Evolutionary conservation across 64 coral and sea anemone genomes (phyloP).

Genomic region (Montipora efflorescens): DNA sequence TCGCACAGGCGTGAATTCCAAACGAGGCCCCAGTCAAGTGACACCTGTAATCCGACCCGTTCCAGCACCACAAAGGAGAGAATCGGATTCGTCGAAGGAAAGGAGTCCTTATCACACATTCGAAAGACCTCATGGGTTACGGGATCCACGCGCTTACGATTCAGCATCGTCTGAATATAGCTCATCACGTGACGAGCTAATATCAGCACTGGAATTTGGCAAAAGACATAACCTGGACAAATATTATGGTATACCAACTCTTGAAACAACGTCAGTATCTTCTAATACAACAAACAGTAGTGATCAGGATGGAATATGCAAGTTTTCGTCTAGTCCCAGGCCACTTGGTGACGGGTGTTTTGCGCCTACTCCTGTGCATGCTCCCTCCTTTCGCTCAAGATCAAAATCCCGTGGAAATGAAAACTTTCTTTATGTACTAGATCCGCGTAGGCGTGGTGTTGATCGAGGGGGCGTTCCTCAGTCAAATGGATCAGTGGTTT

Average conservation of each 20-base stretch:
- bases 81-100: constrained; percentile 74
- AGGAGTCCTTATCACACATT: constrained; percentile 69
- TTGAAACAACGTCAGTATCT: constrained; percentile 95
- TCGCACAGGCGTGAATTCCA: constrained; percentile 50
- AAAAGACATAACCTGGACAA: constrained; percentile 96
- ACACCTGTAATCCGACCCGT: constrained; percentile 7
- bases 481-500: constrained; percentile 26
- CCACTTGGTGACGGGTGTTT: constrained; percentile 69
- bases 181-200: constrained; percentile 99
- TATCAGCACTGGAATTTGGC: constrained; percentile 93
- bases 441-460: constrained; percentile 70
- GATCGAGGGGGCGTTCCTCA: constrained; percentile 29
- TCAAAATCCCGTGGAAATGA: constrained; percentile 86
- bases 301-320: constrained; percentile 98
- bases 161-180: constrained; percentile 99
- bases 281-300: constrained; percentile 96
- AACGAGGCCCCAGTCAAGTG: constrained; percentile 53
- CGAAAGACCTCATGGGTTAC: constrained; percentile 47
- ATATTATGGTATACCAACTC: constrained; percentile 95
- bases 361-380: constrained; percentile 82
- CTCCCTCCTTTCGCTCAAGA: constrained; percentile 78
- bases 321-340: constrained; percentile 87
- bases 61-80: constrained; percentile 18
- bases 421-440: constrained; percentile 77
- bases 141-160: constrained; percentile 90